Conservation (phyloP, 2,888 invertebrate genomes). For the Electrophaes corylata region DNA sequence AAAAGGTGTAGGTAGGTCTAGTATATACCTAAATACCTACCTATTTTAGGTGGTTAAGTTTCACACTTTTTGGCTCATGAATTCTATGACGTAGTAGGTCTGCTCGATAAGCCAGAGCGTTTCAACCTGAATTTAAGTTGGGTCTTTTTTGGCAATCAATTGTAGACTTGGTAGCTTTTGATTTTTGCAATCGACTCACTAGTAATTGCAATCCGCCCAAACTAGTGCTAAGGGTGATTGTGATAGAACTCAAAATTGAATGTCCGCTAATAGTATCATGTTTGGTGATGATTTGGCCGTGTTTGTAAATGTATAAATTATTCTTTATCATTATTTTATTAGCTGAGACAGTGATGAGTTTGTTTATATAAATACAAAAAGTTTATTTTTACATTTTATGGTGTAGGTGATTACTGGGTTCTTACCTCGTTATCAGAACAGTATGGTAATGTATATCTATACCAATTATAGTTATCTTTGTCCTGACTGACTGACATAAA, state of each 20-base stretch:
- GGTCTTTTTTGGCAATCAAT: too few relatives aligned
- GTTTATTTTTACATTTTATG: conserved; percentile 30
- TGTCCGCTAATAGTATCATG: conserved; percentile 19
- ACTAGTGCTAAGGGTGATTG: conserved; percentile 8
- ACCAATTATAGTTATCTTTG: too few relatives aligned
- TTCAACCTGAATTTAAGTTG: too few relatives aligned
- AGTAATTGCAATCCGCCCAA: neutral
- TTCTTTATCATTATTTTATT: conserved; percentile 30
- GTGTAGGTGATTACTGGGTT: conserved; percentile 15
- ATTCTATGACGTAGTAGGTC: too few relatives aligned
- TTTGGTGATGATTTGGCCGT: conserved; percentile 22
- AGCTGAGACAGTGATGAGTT: conserved; percentile 26
- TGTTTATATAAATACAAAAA: conserved; percentile 30
- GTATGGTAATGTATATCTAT: neutral
- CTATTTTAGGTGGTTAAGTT: too few relatives aligned
- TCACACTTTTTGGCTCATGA: too few relatives aligned
- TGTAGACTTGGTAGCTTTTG: too few relatives aligned
- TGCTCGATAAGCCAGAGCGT: too few relatives aligned
- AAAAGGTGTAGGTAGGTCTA: too few relatives aligned
- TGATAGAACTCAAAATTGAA: conserved; percentile 24
- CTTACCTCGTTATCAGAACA: conserved; percentile 13
- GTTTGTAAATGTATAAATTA: conserved; percentile 30
- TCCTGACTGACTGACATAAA: too few relatives aligned
- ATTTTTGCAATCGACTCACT: neutral
- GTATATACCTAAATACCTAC: too few relatives aligned